A percentile compares a stretch with the other conserved stretches of the same genome.
Conservation (phyloP, 2,797 vertebrate genomes). For the Arctocebus calabarensis region DNA sequence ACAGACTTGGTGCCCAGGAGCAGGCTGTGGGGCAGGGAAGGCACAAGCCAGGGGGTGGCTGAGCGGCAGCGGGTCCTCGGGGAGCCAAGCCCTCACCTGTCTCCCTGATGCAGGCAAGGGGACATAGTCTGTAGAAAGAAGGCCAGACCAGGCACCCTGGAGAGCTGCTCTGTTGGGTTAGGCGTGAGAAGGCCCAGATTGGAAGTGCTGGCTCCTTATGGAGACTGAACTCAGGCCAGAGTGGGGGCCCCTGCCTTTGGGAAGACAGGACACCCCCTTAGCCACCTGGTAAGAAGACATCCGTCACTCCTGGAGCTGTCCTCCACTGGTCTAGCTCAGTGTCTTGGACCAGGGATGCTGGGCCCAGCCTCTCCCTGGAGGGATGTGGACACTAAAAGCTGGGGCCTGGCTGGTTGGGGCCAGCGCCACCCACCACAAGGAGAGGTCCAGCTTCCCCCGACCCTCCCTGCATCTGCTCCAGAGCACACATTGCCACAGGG, state of each 20-base stretch:
- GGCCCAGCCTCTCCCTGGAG: neutral
- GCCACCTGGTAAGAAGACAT: neutral
- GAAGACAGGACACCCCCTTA: neutral
- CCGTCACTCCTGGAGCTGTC: neutral
- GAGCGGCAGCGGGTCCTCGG: neutral
- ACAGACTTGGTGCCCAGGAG: neutral
- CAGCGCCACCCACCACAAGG: neutral
- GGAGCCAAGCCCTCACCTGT: accelerated
- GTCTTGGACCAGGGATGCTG: too few relatives aligned
- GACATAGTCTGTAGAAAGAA: too few relatives aligned
- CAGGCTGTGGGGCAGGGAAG: neutral
- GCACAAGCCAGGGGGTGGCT: accelerated
- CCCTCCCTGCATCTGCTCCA: neutral
- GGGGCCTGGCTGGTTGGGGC: accelerated
- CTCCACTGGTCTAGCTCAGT: neutral
- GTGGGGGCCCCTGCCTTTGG: neutral
- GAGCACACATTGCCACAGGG: neutral
- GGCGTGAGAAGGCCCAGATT: neutral
- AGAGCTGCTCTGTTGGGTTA: neutral
- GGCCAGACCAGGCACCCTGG: too few relatives aligned
- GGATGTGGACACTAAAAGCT: neutral
- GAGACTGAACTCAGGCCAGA: too few relatives aligned
- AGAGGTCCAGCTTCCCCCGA: accelerated
- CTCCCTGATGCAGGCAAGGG: neutral
- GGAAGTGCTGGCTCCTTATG: neutral